Conservation (phyloP, 2,797 vertebrate genomes). For the Thripadectes ignobilis region DNA sequence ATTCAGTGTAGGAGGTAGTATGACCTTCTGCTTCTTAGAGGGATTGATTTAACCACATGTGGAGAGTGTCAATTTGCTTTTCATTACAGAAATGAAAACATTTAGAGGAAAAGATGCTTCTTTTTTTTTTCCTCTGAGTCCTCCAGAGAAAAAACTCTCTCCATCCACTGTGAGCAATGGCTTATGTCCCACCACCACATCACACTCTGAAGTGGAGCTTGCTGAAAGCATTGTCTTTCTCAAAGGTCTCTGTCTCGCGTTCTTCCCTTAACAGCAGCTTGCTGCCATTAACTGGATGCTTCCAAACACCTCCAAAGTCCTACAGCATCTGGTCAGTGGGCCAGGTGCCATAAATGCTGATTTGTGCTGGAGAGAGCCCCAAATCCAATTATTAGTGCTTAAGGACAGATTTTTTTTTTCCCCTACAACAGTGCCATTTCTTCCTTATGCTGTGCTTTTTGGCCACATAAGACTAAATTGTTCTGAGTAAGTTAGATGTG, state of each 20-base stretch:
- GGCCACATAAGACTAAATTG: neutral
- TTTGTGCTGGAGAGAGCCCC: slow-evolving; percentile 35
- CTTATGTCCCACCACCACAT: neutral
- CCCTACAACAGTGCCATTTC: neutral
- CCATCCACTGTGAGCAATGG: neutral
- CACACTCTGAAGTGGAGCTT: neutral
- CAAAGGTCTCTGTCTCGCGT: neutral
- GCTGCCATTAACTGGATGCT: neutral
- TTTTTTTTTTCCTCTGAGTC: neutral
- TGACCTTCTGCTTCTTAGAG: neutral
- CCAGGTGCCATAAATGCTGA: slow-evolving; percentile 40
- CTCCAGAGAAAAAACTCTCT: neutral
- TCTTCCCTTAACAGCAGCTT: neutral
- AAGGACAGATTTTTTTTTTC: neutral
- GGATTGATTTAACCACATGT: neutral
- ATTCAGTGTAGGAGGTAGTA: neutral
- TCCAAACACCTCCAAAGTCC: slow-evolving; percentile 34
- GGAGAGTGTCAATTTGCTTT: neutral
- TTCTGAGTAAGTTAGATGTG: neutral
- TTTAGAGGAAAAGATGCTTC: neutral
- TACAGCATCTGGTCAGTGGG: slow-evolving; percentile 39
- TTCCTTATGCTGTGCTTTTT: neutral
- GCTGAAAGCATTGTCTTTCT: neutral
- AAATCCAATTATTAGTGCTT: slow-evolving; percentile 61
- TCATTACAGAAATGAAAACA: neutral